Evolutionary conservation across 1,140 invertebrate genomes (phyloP).

Genomic region (Cherax quadricarinatus): DNA sequence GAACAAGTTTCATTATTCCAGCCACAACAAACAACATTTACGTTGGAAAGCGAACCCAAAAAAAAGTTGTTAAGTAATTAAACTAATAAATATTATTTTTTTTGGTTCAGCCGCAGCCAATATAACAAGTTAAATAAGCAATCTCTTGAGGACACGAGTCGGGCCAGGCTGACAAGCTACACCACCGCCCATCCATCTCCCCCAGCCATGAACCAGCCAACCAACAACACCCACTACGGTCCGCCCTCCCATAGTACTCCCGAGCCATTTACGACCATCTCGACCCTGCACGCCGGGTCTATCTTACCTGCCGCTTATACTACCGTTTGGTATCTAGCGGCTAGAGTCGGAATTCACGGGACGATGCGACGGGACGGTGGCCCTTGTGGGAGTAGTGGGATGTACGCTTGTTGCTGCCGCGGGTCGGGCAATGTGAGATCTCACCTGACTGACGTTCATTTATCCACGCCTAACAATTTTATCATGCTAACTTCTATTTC

Average conservation of each 20-base stretch:
- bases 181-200: slow-evolving; percentile 44
- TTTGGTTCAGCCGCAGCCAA: slow-evolving; percentile 42
- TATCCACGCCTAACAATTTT: slow-evolving; percentile 25
- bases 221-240: background rate
- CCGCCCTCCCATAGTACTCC: slow-evolving; percentile 13
- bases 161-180: slow-evolving; percentile 35
- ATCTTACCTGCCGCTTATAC: background rate
- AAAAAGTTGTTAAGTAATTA: slow-evolving; percentile 60
- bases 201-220: background rate
- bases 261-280: background rate
- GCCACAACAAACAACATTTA: slow-evolving; percentile 20
- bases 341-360: background rate
- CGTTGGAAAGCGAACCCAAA: background rate
- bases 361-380: background rate
- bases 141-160: slow-evolving; percentile 37
- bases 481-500: slow-evolving; percentile 6
- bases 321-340: background rate
- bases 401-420: background rate
- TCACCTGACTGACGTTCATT: slow-evolving; percentile 16
- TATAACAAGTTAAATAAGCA: slow-evolving; percentile 66
- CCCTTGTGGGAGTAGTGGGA: background rate
- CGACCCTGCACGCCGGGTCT: background rate
- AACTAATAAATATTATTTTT: slow-evolving; percentile 51
- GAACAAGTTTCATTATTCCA: slow-evolving; percentile 22
- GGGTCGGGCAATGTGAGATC: background rate